phyloP scores from a whole-genome alignment of 1,140 invertebrate genomes.

The Calephelis nemesis region DNA sequence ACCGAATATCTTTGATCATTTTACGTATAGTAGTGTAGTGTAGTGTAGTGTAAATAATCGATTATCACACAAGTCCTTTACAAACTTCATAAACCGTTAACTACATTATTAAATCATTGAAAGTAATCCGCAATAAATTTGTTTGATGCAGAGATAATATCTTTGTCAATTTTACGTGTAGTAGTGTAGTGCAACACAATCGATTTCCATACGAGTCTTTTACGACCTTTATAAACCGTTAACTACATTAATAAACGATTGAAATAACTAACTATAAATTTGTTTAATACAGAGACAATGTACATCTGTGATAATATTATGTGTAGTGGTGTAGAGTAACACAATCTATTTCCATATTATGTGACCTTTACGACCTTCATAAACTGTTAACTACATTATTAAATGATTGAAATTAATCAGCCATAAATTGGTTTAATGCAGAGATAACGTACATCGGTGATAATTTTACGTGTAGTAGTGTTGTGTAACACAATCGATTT shows the following conservation, averaged over 20 bases:
- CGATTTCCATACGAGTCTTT: neutral
- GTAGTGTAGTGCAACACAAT: too few species aligned
- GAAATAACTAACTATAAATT: neutral
- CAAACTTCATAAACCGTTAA: slow-evolving; percentile 1
- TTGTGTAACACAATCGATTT: too few species aligned
- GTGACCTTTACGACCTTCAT: neutral
- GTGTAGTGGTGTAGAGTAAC: too few species aligned
- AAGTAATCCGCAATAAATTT: neutral
- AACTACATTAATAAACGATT: slow-evolving; percentile 1
- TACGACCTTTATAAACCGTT: slow-evolving; percentile 1
- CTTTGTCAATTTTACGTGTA: too few species aligned
- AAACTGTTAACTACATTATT: too few species aligned
- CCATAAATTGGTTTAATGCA: neutral
- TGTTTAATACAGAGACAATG: neutral
- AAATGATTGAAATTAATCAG: neutral
- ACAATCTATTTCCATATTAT: too few species aligned
- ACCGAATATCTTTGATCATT: neutral
- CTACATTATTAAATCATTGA: neutral
- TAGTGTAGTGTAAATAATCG: too few species aligned
- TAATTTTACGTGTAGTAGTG: too few species aligned
- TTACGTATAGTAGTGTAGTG: too few species aligned
- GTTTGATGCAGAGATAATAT: neutral
- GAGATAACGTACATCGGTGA: neutral
- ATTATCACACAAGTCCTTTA: neutral
- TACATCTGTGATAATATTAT: too few species aligned